Conservation (phyloP, 1,140 invertebrate genomes). For the Anoplolepis gracilipes region DNA sequence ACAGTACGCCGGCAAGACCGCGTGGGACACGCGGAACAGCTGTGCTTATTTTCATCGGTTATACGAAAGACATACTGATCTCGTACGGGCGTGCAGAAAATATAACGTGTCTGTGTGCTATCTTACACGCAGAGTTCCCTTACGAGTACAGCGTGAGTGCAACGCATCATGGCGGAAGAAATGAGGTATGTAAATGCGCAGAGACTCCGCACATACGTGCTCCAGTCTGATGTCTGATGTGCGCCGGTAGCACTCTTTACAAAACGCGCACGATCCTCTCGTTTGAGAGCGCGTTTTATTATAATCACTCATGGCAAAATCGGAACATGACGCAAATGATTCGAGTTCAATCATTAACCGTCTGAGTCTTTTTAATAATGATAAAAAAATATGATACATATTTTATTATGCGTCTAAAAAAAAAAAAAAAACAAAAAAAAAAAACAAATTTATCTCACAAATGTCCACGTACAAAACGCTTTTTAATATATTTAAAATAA, state of each 20-base stretch:
- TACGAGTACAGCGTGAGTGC: slow-evolving; percentile 19
- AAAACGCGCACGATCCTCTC: neutral
- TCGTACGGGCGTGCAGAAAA: slow-evolving; percentile 24
- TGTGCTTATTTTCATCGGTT: neutral
- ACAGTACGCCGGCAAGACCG: slow-evolving; percentile 45
- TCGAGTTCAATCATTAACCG: neutral
- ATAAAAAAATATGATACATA: neutral
- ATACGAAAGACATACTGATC: neutral
- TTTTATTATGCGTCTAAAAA: neutral
- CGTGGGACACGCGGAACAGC: neutral
- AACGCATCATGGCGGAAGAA: slow-evolving; percentile 72
- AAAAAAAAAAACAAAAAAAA: neutral
- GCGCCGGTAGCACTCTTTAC: neutral
- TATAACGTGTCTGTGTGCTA: neutral
- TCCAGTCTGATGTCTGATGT: neutral
- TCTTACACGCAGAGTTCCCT: neutral
- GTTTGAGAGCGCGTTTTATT: no score
- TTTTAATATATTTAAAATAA: slow-evolving; percentile 13
- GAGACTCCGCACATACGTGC: neutral
- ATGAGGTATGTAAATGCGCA: slow-evolving; percentile 70
- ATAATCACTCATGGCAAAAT: neutral
- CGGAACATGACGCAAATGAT: neutral
- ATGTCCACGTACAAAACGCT: neutral
- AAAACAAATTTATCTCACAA: neutral
- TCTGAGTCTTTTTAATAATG: neutral